Conservation (phyloP, 2,888 invertebrate genomes). For the Hydroisotoma schaefferi region DNA sequence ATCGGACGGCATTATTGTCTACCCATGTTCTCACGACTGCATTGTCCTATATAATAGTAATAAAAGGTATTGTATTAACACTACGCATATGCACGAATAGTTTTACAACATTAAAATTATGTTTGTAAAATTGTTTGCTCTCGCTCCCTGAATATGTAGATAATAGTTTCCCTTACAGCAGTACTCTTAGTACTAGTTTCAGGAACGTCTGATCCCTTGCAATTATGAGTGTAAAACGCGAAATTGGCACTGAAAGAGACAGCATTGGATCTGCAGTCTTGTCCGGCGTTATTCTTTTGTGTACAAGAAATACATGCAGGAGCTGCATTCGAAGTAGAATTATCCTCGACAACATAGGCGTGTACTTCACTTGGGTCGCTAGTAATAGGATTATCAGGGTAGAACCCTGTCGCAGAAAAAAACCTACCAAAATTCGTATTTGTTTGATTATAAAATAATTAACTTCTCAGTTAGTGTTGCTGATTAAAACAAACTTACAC, state of each 20-base stretch:
- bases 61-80: not conserved
- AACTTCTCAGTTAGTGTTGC: not conserved
- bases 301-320: slow-evolving; percentile 73
- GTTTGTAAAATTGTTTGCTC: too few relatives aligned
- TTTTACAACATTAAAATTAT: too few relatives aligned
- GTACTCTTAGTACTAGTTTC: slow-evolving; percentile 55
- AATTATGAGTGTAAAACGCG: slow-evolving; percentile 68
- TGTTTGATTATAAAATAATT: not conserved
- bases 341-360: slow-evolving; percentile 67
- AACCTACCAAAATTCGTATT: slow-evolving; percentile 17
- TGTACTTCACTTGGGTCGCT: slow-evolving; percentile 74
- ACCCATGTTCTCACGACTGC: slow-evolving; percentile 9
- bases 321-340: slow-evolving; percentile 54
- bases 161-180: slow-evolving; percentile 53
- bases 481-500: slow-evolving; percentile 1
- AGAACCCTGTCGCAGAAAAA: slow-evolving; percentile 22
- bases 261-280: slow-evolving; percentile 62
- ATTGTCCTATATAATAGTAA: slow-evolving; percentile 5
- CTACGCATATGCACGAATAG: too few relatives aligned
- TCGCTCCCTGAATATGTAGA: too few relatives aligned
- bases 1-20: slow-evolving; percentile 20
- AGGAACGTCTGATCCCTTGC: slow-evolving; percentile 81
- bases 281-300: slow-evolving; percentile 55
- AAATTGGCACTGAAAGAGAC: slow-evolving; percentile 67
- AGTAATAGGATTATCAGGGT: not conserved